Percentiles rank a stretch among this genome's conserved stretches.
Evolutionary conservation across 2,888 invertebrate species (phyloP).

Genomic region (Celastrina argiolus): DNA sequence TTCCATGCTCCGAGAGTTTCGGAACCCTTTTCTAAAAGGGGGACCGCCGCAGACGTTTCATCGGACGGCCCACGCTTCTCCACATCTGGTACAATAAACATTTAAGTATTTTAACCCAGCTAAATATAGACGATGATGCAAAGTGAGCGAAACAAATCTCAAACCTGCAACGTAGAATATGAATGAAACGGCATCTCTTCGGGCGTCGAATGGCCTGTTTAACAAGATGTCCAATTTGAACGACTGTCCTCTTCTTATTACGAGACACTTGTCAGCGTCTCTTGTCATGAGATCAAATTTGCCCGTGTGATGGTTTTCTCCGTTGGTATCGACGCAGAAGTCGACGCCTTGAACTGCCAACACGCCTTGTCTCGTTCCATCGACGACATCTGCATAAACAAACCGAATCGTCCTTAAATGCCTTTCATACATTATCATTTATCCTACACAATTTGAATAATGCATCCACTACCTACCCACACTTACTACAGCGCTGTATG

Average conservation of each 20-base stretch:
- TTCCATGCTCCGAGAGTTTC: slow-evolving; percentile 84
- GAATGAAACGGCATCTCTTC: slow-evolving; percentile 88
- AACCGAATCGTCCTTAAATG: slow-evolving; percentile 15
- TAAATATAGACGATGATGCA: slow-evolving; percentile 33
- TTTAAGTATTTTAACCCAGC: slow-evolving; percentile 30
- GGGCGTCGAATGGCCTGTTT: slow-evolving; percentile 85
- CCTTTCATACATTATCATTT: background rate
- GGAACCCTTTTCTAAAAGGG: slow-evolving; percentile 81
- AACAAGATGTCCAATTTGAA: slow-evolving; percentile 85
- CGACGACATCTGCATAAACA: slow-evolving; percentile 63
- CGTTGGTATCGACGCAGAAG: slow-evolving; percentile 85
- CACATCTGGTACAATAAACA: slow-evolving; percentile 74
- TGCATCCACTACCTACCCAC: background rate
- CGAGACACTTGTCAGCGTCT: slow-evolving; percentile 78
- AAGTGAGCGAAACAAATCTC: slow-evolving; percentile 29
- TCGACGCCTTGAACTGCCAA: slow-evolving; percentile 85
- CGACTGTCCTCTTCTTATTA: slow-evolving; percentile 89
- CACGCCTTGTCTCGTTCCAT: slow-evolving; percentile 75
- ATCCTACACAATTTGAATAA: slow-evolving; percentile 3
- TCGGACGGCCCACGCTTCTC: slow-evolving; percentile 88
- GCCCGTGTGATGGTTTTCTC: slow-evolving; percentile 85
- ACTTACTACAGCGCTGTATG: background rate
- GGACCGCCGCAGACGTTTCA: slow-evolving; percentile 86
- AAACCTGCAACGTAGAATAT: slow-evolving; percentile 87
- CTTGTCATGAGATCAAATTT: slow-evolving; percentile 86